Evolutionary conservation across 2,797 vertebrate genomes (phyloP).

Genomic region (Muscicapa comitata): DNA sequence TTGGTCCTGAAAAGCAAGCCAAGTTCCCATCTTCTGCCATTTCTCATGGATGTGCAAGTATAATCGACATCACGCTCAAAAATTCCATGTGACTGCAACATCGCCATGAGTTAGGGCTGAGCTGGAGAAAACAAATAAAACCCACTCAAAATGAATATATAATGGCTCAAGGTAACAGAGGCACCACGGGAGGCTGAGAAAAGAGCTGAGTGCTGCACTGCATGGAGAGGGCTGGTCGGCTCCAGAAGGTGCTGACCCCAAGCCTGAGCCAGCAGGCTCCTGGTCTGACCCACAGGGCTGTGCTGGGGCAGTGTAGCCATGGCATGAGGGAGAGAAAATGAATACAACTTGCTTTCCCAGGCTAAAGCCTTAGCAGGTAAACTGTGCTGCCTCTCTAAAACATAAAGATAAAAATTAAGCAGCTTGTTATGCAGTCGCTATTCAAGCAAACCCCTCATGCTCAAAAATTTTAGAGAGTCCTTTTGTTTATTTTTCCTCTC

Average conservation of each 20-base stretch:
- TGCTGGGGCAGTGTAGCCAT: not conserved
- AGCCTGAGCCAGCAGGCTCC: not conserved
- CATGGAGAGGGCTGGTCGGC: not conserved
- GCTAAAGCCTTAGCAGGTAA: not conserved
- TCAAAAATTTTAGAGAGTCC: constrained; percentile 50
- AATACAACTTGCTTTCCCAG: not conserved
- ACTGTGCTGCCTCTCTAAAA: not conserved
- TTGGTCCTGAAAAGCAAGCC: not conserved
- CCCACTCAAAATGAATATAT: not conserved
- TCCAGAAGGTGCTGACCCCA: constrained; percentile 8
- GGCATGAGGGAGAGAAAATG: not conserved
- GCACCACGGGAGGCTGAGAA: not conserved
- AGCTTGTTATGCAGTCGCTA: not conserved
- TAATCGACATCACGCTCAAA: not conserved
- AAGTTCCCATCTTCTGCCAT: not conserved
- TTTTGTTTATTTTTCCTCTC: constrained; percentile 57
- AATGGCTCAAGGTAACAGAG: not conserved
- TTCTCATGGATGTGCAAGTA: not conserved
- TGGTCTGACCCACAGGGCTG: not conserved
- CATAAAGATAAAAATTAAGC: constrained; percentile 25
- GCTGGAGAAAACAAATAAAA: not conserved
- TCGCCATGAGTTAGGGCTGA: accelerated
- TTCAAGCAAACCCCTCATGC: constrained; percentile 10
- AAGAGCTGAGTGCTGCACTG: not conserved
- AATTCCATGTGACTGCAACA: not conserved